These are phyloP conservation scores for Tipula confusa DNA, from an alignment of 2,888 invertebrate species.

Conservation along the genomic window DNA sequence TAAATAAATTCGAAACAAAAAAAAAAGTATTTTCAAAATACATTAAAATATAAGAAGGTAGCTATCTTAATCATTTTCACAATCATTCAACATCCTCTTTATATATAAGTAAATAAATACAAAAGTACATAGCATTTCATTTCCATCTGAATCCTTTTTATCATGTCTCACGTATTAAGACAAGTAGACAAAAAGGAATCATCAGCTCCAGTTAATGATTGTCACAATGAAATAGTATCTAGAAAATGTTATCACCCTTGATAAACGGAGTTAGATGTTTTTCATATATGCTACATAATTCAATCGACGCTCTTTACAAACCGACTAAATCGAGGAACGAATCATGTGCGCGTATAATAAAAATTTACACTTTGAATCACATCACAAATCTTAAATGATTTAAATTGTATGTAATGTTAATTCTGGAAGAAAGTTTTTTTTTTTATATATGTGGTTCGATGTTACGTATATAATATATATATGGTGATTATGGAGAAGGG, in stretches of 20 bases:
- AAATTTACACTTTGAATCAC: background rate
- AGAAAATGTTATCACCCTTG: background rate
- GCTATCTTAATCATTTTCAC: background rate
- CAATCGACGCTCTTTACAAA: background rate
- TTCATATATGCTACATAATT: too few relatives aligned
- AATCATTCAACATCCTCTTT: background rate
- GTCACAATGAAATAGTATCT: background rate
- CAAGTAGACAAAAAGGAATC: background rate
- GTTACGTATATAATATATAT: too few relatives aligned
- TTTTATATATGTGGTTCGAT: too few relatives aligned
- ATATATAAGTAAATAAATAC: too few relatives aligned
- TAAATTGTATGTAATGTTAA: conserved; percentile 12
- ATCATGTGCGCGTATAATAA: background rate
- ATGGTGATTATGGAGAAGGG: background rate
- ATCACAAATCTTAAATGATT: background rate
- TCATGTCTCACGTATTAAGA: background rate
- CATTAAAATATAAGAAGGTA: background rate
- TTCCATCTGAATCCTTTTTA: background rate
- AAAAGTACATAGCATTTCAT: too few relatives aligned
- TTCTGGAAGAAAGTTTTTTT: background rate
- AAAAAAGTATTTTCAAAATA: background rate
- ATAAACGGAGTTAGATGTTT: background rate
- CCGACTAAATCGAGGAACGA: background rate
- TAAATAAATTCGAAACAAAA: background rate
- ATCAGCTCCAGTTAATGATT: background rate